Evolutionary conservation across 2,888 invertebrate genomes (phyloP).

Genomic region (Xiphydria camelus): DNA sequence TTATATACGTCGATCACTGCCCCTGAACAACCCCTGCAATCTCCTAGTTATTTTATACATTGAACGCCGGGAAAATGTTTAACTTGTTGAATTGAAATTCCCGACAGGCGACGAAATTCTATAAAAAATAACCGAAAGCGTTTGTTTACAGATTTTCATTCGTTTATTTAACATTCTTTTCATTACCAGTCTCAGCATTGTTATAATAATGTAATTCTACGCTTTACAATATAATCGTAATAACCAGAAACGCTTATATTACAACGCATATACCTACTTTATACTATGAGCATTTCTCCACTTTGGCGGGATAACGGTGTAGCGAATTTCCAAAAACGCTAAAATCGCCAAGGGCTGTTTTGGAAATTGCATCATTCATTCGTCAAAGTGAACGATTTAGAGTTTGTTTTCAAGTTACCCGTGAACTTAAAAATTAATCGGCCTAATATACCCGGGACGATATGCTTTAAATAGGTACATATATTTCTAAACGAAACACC

Average conservation of each 20-base stretch:
- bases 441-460: constrained; percentile 16
- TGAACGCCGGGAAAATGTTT: no score
- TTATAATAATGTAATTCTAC: constrained; percentile 37
- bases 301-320: constrained; percentile 5
- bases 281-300: constrained; percentile 11
- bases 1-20: no score
- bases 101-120: background rate
- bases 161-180: constrained; percentile 37
- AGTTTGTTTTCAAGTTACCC: no score
- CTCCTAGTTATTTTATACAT: no score
- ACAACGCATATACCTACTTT: constrained; percentile 10
- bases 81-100: background rate
- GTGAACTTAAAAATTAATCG: no score
- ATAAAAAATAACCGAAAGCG: background rate
- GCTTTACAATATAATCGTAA: background rate
- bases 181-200: constrained; percentile 25
- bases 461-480: constrained; percentile 24
- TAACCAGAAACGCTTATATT: constrained; percentile 6
- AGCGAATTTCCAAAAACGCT: constrained; percentile 3
- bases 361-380: no score
- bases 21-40: no score
- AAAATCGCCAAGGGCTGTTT: background rate
- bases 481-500: constrained; percentile 23
- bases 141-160: constrained; percentile 19
- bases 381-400: no score